phyloP scores from a whole-genome alignment of 1,140 invertebrate genomes.

The Monochamus saltuarius region DNA sequence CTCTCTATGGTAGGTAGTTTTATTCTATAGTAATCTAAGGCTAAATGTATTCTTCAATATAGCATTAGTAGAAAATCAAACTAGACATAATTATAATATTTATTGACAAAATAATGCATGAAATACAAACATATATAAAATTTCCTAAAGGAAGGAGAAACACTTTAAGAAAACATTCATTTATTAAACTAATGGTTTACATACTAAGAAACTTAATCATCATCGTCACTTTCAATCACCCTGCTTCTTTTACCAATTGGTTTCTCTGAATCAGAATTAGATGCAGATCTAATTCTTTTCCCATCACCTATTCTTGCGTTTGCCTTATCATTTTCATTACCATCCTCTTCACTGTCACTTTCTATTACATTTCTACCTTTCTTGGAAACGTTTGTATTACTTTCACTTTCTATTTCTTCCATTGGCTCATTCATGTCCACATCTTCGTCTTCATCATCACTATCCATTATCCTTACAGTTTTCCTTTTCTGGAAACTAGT shows the following conservation, averaged over 20 bases:
- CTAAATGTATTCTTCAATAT: too few relatives aligned
- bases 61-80: neutral
- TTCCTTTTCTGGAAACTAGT: constrained; percentile 17
- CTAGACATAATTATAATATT: neutral
- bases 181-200: too few relatives aligned
- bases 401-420: neutral
- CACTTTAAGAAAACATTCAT: too few relatives aligned
- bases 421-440: constrained; percentile 15
- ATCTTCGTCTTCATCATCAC: constrained; percentile 33
- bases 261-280: constrained; percentile 35
- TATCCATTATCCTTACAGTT: constrained; percentile 25
- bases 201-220: constrained; percentile 11
- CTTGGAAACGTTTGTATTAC: neutral
- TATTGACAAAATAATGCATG: neutral
- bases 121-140: neutral
- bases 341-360: constrained; percentile 14
- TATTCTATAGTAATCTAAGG: too few relatives aligned
- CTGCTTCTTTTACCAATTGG: constrained; percentile 30
- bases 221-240: constrained; percentile 39
- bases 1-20: too few relatives aligned
- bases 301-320: constrained; percentile 8
- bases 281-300: constrained; percentile 30
- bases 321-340: constrained; percentile 15
- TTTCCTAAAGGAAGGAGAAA: too few relatives aligned
- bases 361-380: constrained; percentile 15